These are phyloP conservation scores for Hylyphantes graminicola DNA, from an alignment of 1,140 invertebrate genomes.

Conservation along the genomic window DNA sequence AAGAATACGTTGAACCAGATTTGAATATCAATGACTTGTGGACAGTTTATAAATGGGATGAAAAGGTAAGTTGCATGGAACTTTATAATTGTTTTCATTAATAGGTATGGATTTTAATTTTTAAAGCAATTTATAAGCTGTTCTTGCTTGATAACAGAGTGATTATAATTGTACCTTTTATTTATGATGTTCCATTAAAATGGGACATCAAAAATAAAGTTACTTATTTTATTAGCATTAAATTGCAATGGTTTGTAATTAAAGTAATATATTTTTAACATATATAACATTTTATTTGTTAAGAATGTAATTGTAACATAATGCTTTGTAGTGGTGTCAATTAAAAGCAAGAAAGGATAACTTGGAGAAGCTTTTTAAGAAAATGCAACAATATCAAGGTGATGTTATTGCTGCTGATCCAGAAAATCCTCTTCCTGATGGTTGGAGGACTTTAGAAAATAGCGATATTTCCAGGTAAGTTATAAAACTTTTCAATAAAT, in stretches of 20 bases:
- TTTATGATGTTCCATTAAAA: background rate
- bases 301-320: background rate
- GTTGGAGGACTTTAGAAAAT: conserved; percentile 72
- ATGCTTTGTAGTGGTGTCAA: conserved; percentile 84
- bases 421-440: conserved; percentile 85
- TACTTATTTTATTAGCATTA: background rate
- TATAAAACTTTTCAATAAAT: conserved; percentile 7
- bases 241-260: no score
- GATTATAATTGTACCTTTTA: background rate
- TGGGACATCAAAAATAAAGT: background rate
- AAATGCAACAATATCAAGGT: conserved; percentile 91
- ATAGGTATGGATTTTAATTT: no score
- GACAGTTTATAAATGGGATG: conserved; percentile 96
- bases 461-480: conserved; percentile 60
- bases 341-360: conserved; percentile 87
- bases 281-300: background rate
- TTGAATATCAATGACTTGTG: conserved; percentile 95
- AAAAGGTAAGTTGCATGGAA: conserved; percentile 74
- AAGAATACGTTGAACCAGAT: conserved; percentile 96
- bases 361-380: conserved; percentile 84
- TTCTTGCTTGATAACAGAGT: no score
- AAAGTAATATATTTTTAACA: background rate
- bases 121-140: no score
- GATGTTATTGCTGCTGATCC: conserved; percentile 86
- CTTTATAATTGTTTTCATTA: no score